phyloP scores from a whole-genome alignment of 2,797 vertebrate species.

The Triplophysa bombifrons region DNA sequence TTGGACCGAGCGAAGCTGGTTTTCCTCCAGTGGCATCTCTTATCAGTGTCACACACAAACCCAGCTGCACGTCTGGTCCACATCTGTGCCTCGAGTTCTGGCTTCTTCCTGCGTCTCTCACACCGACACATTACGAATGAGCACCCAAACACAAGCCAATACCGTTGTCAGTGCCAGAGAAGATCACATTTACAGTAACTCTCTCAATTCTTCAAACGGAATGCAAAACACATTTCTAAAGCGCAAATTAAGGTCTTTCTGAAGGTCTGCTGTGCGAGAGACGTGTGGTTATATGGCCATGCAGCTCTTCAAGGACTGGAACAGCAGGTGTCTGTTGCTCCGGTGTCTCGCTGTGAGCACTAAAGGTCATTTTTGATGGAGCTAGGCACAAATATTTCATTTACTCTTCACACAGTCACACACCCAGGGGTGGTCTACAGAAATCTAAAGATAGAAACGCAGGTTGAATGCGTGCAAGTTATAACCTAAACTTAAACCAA shows the following conservation, averaged over 20 bases:
- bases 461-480: neutral
- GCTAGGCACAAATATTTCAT: slow-evolving; percentile 45
- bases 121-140: neutral
- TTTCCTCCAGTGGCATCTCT: slow-evolving; percentile 32
- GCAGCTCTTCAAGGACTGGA: slow-evolving; percentile 33
- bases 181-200: neutral
- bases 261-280: neutral
- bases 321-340: slow-evolving; percentile 53
- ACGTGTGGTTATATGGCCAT: slow-evolving; percentile 17
- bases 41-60: slow-evolving; percentile 43
- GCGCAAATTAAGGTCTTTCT: slow-evolving; percentile 25
- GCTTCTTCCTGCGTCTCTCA: neutral
- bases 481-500: neutral
- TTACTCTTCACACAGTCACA: slow-evolving; percentile 39
- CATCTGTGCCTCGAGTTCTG: slow-evolving; percentile 19
- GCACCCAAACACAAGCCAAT: neutral
- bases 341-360: slow-evolving; percentile 47
- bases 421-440: slow-evolving; percentile 10
- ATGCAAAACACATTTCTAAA: slow-evolving; percentile 1
- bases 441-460: slow-evolving; percentile 23
- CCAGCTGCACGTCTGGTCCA: slow-evolving; percentile 4
- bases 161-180: neutral
- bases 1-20: slow-evolving; percentile 24
- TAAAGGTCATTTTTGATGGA: slow-evolving; percentile 56
- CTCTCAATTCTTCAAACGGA: neutral